Conservation (phyloP, 2,113 vertebrate genomes). For the Carlito syrichta region DNA sequence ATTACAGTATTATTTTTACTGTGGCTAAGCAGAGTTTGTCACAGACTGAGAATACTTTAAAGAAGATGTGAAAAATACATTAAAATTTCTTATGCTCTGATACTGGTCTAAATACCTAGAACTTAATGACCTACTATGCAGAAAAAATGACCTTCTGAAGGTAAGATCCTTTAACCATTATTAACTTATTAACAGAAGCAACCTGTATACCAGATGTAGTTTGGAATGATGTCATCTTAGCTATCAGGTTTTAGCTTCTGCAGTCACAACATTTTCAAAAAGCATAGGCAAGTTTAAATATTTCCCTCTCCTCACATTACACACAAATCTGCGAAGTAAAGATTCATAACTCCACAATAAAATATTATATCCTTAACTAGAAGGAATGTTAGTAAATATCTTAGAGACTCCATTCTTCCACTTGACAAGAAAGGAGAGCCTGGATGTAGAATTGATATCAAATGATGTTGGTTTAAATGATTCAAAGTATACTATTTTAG, state of each 20-base stretch:
- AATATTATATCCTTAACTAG: background rate
- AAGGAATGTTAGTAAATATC: conserved; percentile 46
- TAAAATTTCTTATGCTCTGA: background rate
- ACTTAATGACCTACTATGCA: background rate
- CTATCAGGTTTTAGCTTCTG: background rate
- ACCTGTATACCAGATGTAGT: background rate
- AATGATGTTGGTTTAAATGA: background rate
- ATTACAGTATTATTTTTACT: background rate
- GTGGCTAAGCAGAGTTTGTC: background rate
- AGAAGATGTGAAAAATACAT: background rate
- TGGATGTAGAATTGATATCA: background rate
- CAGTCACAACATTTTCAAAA: conserved; percentile 41
- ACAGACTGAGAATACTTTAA: background rate
- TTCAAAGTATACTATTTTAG: background rate
- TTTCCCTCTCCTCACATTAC: conserved; percentile 27
- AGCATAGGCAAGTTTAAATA: conserved; percentile 30
- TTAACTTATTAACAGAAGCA: background rate
- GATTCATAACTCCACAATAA: conserved; percentile 37
- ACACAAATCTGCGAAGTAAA: conserved; percentile 38
- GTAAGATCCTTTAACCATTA: background rate
- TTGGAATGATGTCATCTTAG: background rate
- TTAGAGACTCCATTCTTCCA: conserved; percentile 36
- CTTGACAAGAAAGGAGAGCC: conserved; percentile 36
- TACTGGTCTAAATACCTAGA: background rate
- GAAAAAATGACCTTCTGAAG: background rate